Evolutionary conservation across 53 echinoderm and acorn worm genomes (phyloP).

Genomic region (Crossaster papposus): DNA sequence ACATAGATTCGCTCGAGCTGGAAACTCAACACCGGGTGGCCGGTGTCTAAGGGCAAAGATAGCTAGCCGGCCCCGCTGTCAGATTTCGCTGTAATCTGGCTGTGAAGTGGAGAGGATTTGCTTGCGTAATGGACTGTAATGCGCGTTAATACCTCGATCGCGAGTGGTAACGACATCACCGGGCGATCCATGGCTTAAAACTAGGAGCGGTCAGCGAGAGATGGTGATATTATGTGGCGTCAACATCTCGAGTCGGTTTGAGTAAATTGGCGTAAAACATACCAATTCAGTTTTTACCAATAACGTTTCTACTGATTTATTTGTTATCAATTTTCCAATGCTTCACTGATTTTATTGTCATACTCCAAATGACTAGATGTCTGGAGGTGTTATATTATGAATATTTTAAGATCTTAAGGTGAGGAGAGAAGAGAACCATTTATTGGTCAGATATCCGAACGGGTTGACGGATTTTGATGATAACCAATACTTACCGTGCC

Average conservation of each 20-base stretch:
- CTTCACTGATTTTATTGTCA: not conserved
- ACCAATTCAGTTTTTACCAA: not conserved
- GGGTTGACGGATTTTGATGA: not conserved
- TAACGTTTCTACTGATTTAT: not conserved
- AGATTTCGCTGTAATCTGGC: not conserved
- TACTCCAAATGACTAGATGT: not conserved
- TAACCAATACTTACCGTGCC: not conserved
- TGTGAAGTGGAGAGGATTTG: not conserved
- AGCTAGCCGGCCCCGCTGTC: not conserved
- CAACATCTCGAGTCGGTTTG: not conserved
- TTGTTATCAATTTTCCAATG: not conserved
- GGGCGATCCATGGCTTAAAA: not conserved
- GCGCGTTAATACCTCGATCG: not conserved
- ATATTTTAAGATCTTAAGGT: not conserved
- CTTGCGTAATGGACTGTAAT: constrained; percentile 2
- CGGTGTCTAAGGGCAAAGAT: not conserved
- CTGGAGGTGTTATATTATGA: not conserved
- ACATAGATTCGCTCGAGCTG: not conserved
- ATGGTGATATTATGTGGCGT: not conserved
- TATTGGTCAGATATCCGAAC: not conserved
- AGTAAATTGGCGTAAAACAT: not conserved
- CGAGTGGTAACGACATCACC: not conserved
- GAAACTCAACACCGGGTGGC: not conserved
- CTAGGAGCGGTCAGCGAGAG: not conserved
- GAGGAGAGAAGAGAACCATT: not conserved